A percentile compares a stretch with the other conserved stretches of the same genome.
Evolutionary conservation across 2,888 invertebrate genomes (phyloP).

Genomic region (Leuctra nigra): DNA sequence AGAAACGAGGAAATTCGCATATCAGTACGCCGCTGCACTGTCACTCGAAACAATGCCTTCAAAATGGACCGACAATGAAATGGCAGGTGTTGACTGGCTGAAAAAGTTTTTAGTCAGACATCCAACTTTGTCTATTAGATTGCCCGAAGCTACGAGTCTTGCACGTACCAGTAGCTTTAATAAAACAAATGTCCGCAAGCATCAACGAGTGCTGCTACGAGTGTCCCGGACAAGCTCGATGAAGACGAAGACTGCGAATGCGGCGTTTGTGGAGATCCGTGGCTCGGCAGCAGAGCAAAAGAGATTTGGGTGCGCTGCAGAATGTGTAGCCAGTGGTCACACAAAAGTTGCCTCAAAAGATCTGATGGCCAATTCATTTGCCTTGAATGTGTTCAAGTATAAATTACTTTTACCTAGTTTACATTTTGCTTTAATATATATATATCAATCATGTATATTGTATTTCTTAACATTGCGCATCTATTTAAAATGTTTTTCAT

Average conservation of each 20-base stretch:
- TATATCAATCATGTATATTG: too few species aligned
- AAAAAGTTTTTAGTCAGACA: conserved; percentile 27
- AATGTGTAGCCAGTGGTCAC: conserved; percentile 1
- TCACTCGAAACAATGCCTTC: conserved; percentile 26
- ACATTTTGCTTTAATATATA: too few species aligned
- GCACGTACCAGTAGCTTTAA: conserved; percentile 29
- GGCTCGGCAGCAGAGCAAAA: conserved; percentile 7
- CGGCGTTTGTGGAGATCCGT: conserved; percentile 1
- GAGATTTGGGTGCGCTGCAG: neutral
- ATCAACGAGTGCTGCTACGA: too few species aligned
- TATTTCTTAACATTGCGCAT: too few species aligned
- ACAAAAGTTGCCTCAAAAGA: neutral
- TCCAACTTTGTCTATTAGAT: conserved; percentile 26
- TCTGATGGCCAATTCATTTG: neutral
- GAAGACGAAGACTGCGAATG: neutral
- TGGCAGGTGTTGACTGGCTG: conserved; percentile 28
- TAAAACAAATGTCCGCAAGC: conserved; percentile 18
- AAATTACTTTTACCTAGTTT: too few species aligned
- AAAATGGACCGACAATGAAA: conserved; percentile 15
- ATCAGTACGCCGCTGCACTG: conserved; percentile 27
- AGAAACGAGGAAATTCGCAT: conserved; percentile 27
- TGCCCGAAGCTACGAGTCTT: conserved; percentile 30
- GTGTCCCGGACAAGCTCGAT: neutral
- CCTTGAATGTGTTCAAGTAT: too few species aligned
- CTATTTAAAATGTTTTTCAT: too few species aligned